Conservation (phyloP, 2,888 invertebrate species). For the Drosophila infuscata region DNA sequence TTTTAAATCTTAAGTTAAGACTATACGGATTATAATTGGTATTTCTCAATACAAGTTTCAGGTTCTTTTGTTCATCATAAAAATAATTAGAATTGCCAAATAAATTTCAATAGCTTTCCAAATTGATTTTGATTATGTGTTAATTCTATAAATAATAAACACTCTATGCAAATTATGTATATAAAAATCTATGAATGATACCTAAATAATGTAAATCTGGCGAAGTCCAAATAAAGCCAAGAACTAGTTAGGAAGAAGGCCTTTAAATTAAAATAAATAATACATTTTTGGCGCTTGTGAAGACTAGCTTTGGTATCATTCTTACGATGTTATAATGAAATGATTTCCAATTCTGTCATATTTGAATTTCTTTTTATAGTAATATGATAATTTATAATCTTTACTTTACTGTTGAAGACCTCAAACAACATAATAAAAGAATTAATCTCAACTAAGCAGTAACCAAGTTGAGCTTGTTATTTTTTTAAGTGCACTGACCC, state of each 20-base stretch:
- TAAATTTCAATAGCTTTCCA: not conserved
- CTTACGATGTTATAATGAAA: constrained; percentile 3
- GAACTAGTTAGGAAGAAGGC: not conserved
- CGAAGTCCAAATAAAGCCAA: not conserved
- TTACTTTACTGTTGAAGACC: not conserved
- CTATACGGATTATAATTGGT: not conserved
- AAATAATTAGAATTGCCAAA: not conserved
- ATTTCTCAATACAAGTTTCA: not conserved
- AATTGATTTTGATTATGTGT: constrained; percentile 6
- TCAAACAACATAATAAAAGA: not conserved
- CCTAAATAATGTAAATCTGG: constrained; percentile 1
- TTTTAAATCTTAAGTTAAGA: not conserved
- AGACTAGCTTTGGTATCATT: not conserved
- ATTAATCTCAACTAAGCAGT: not conserved
- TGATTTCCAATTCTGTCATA: not conserved
- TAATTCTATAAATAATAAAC: not conserved
- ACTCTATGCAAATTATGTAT: not conserved
- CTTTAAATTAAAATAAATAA: not conserved
- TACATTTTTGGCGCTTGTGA: not conserved
- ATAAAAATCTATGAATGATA: not conserved
- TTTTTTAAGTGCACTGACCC: constrained; percentile 42
- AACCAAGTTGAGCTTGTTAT: not conserved
- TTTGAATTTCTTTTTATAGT: not conserved
- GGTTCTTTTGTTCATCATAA: not conserved
- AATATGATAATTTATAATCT: not conserved